Base-by-base conservation (phyloP, 2,797 vertebrate genomes). In the Poeciliopsis infans region DNA sequence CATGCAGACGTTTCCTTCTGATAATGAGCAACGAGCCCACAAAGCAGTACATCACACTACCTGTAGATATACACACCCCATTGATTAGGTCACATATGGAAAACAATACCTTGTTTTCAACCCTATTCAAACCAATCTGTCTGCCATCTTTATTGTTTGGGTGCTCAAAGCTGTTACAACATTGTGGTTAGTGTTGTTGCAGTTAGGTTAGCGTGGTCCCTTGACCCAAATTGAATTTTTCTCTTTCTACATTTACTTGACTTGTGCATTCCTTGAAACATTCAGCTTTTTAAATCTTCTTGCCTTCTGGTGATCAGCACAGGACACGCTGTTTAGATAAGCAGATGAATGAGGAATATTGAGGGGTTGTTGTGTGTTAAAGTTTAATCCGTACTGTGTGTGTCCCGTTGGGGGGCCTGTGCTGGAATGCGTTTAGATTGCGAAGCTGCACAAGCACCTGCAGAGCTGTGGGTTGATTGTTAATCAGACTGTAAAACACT, bases 1-100 rank as follows among this genome's bases (percentile, higher is more conserved):
- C 71, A 57, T 75, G 90, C 92, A 95, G 92, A 91, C 79, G 84
- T 93, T 95, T 95, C 93, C 93, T 88, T 80, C 78, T 90, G 93
- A 94, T 95, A 95, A 87, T 85, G 57, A 61, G 79, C 77, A 66
- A 45, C 20, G 7, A 57, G 15, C 71, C 11, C 51, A 79, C 74
- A 80, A 76, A 83, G 83, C 81, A 72, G n/a, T 80, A 80, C 33
- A 47, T 46, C 76, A 85, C 66, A 82, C 72, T 70, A 85, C 15
- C 10, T 87, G 87, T 86, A 84, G 83, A 83, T 80, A 51, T 20
- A 80, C 85, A 89, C 79, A 79, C 75, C 79, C 83, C 78, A 53
- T 79, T 82, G 66, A 70, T 39, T 41, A 85, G 81, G 82, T 91
- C 81, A 87, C 73, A 83, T 7, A 64, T 31, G 76, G 46, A 41